Evolutionary conservation across 1,140 invertebrate genomes (phyloP), one percentile per base, ranked within the genome.

Genomic region (Eubasilissa regina): DNA sequence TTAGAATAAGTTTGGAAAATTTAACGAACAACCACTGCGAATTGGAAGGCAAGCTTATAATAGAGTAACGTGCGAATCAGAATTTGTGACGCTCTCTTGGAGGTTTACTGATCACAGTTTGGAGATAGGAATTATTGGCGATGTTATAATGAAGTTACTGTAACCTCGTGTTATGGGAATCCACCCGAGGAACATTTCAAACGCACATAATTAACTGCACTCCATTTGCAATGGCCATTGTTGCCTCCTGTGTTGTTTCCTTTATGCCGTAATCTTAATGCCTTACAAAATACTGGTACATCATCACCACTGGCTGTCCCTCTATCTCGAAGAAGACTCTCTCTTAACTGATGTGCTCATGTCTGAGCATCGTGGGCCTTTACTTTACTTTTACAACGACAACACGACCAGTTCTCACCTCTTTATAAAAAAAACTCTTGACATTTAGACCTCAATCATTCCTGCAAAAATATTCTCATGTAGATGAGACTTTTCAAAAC

Each of bases 1-100:
- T 35, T 35, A 6, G 25, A 35, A 6, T n/a, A 35, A 35, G 6
- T 35, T 35, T 35, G 6, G 25, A 35, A n/a, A n/a, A 35, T 6
- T 6, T 8, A 25, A 35, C 60, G 43, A 48, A 15, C 64, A 44
- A n/a, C 64, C 64, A 68, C 64, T 68, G 64, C 19, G n/a, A 45
- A 48, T 15, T 47, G 44, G 15, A 15, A 9, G 43, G 64, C n/a
- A 21, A 45, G 45, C 44, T 68, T 19, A 43, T 43, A 68, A 68
- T n/a, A 45, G 43, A 21, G 43, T 68, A 47, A 68, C 64, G 64
- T 68, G 64, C 64, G 64, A 68, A 68, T 17, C 64, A 68, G 64
- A 68, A 47, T 68, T 68, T 68, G 64, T 47, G 64, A 45, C 44
- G 64, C 64, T 21, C 43, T 62, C 64, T 68, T 10, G 10, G 0